A percentile compares a stretch with the other conserved stretches of the same genome.
Evolutionary conservation across 2,888 invertebrate genomes (phyloP).

Genomic region (Chesias legatella): DNA sequence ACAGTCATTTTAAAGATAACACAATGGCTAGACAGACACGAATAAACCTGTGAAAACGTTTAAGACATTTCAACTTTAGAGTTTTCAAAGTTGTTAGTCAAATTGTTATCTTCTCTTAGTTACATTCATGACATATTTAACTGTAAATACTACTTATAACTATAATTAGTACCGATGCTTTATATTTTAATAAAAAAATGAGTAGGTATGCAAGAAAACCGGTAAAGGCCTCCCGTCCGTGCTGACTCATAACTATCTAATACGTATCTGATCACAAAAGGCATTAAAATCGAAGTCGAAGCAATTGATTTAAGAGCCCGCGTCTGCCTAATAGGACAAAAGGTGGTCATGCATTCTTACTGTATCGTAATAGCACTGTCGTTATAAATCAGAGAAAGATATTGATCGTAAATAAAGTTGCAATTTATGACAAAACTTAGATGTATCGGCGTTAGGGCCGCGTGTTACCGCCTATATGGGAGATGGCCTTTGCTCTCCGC

Average conservation of each 20-base stretch:
- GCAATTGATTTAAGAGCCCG: slow-evolving; percentile 20
- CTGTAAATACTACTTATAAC: too few species aligned
- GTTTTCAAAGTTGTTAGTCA: too few species aligned
- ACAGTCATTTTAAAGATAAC: too few species aligned
- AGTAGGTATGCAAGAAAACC: too few species aligned
- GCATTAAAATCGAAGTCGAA: slow-evolving; percentile 20
- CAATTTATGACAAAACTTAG: slow-evolving; percentile 65
- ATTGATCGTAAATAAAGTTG: slow-evolving; percentile 68
- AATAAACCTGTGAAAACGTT: too few species aligned
- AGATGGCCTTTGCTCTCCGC: slow-evolving; percentile 53
- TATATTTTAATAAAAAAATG: too few species aligned
- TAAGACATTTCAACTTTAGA: too few species aligned
- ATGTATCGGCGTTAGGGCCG: slow-evolving; percentile 36
- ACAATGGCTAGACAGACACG: too few species aligned
- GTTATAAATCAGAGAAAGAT: slow-evolving; percentile 62
- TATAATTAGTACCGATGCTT: too few species aligned
- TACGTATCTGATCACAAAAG: slow-evolving; percentile 19
- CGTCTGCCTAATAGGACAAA: slow-evolving; percentile 37
- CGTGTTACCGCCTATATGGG: slow-evolving; percentile 34
- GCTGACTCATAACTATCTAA: slow-evolving; percentile 15
- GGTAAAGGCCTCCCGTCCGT: neutral
- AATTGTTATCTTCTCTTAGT: too few species aligned
- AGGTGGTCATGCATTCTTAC: slow-evolving; percentile 38
- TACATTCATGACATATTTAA: too few species aligned
- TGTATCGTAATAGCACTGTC: slow-evolving; percentile 59